Conservation (phyloP, 1,140 invertebrate species). For the Zelostemma sp. region DNA sequence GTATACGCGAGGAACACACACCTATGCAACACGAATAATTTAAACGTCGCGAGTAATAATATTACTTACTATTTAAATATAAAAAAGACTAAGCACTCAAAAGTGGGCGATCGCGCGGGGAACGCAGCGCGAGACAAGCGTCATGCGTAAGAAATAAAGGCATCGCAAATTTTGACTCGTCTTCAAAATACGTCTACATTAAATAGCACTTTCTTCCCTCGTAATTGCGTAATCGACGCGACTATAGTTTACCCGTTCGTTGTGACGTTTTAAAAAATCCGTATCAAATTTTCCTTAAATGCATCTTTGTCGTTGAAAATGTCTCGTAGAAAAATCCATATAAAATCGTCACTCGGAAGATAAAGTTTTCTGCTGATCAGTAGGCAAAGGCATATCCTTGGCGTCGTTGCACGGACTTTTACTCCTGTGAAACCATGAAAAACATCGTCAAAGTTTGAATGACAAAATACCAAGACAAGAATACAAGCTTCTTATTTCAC, state of each 20-base stretch:
- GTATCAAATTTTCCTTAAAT: constrained; percentile 1
- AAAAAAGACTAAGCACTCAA: constrained; percentile 47
- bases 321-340: not conserved
- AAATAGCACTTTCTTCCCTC: not conserved
- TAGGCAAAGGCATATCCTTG: not conserved
- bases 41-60: constrained; percentile 38
- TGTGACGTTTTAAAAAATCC: not conserved
- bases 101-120: not conserved
- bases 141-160: not conserved
- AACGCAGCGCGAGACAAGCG: not conserved
- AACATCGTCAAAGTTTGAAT: not conserved
- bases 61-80: constrained; percentile 37
- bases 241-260: not conserved
- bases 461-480: not conserved
- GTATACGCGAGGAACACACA: constrained; percentile 44
- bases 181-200: too few relatives aligned
- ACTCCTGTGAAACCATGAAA: not conserved
- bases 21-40: constrained; percentile 50
- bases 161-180: not conserved
- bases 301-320: not conserved
- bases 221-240: not conserved
- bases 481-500: constrained; percentile 1
- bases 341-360: constrained; percentile 1
- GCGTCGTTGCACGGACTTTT: not conserved
- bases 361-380: not conserved